Conservation (phyloP, 2,888 invertebrate species). For the Galeopsomyia nigrocyanea region DNA sequence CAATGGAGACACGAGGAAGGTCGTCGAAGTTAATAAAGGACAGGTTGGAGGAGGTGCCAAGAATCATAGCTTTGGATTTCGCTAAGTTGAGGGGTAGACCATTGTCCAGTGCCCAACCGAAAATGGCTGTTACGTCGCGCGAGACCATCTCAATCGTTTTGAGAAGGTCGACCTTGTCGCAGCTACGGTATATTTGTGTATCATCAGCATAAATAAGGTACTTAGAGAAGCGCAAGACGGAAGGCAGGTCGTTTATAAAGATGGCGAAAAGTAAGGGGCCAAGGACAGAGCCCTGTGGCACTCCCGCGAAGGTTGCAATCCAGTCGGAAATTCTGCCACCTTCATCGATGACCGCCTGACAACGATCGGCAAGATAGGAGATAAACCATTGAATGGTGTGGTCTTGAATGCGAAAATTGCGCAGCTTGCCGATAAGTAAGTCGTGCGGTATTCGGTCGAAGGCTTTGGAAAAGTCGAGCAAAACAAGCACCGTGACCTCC, state of each 20-base stretch:
- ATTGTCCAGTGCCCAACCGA: not conserved
- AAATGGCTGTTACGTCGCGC: not conserved
- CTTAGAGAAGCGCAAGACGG: not conserved
- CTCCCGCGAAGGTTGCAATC: not conserved
- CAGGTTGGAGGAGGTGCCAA: not conserved
- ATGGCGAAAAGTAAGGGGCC: not conserved
- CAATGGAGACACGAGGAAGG: not conserved
- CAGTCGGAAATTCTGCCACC: not conserved
- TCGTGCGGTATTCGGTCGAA: constrained; percentile 15
- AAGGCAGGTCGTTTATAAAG: not conserved
- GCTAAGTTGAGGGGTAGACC: not conserved
- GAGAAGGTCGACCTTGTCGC: not conserved
- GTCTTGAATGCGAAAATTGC: not conserved
- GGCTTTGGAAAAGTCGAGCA: constrained; percentile 24
- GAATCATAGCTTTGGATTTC: not conserved
- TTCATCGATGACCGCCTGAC: constrained; percentile 1
- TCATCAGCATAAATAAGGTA: not conserved
- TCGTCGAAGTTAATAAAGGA: not conserved
- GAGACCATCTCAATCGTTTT: not conserved
- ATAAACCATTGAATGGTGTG: not conserved
- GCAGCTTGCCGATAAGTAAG: not conserved
- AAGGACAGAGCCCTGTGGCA: constrained; percentile 1
- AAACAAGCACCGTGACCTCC: not conserved
- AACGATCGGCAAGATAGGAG: constrained; percentile 5
- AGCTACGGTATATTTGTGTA: not conserved